phyloP scores from a whole-genome alignment of 2,113 vertebrate genomes.

The Glaucomys volans region DNA sequence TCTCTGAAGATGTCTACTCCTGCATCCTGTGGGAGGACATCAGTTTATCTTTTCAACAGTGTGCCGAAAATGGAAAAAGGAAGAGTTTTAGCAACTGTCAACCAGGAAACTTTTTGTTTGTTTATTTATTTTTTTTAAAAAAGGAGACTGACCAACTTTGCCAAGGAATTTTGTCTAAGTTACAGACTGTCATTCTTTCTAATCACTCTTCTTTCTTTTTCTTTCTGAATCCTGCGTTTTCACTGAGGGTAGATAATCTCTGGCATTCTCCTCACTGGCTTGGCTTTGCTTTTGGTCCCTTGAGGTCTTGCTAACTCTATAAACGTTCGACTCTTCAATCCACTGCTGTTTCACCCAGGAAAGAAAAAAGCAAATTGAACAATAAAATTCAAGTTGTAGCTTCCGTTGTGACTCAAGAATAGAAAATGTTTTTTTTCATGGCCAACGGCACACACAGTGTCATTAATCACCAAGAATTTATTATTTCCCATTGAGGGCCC shows the following conservation, averaged over 20 bases:
- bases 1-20: not conserved
- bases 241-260: constrained; percentile 84
- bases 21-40: constrained; percentile 80
- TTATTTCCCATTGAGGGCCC: constrained; percentile 79
- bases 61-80: constrained; percentile 82
- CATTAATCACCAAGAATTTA: constrained; percentile 83
- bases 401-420: constrained; percentile 86
- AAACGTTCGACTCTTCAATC: constrained; percentile 86
- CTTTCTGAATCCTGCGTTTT: constrained; percentile 82
- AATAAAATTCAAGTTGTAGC: constrained; percentile 85
- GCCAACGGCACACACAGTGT: constrained; percentile 83
- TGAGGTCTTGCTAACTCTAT: constrained; percentile 83
- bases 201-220: constrained; percentile 60
- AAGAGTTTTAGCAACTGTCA: constrained; percentile 84
- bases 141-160: constrained; percentile 78
- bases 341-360: constrained; percentile 84
- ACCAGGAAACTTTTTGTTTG: constrained; percentile 86
- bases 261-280: constrained; percentile 81
- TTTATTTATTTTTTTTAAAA: constrained; percentile 75
- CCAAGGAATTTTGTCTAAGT: constrained; percentile 86
- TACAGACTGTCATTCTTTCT: constrained; percentile 85
- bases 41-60: constrained; percentile 77
- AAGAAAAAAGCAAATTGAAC: constrained; percentile 81
- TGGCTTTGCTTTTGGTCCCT: constrained; percentile 75
- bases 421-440: constrained; percentile 87